A percentile compares a stretch with the other conserved stretches of the same genome.
phyloP scores from a whole-genome alignment of 2,797 vertebrate genomes.

The Myotis vivesi region DNA sequence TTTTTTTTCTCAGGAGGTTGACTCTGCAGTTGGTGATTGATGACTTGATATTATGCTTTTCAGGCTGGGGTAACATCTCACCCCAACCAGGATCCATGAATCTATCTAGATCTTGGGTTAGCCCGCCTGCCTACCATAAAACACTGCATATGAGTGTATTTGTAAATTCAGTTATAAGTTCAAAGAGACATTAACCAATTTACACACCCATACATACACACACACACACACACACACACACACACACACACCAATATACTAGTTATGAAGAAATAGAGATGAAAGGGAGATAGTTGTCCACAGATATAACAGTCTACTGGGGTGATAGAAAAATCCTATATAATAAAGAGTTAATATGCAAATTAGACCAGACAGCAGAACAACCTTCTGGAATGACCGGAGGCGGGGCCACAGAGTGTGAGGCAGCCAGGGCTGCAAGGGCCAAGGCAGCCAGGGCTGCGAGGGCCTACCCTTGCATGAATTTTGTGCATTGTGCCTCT shows the following conservation, averaged over 20 bases:
- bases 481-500: too few relatives aligned
- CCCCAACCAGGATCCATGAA: constrained; percentile 38
- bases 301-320: neutral
- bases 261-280: neutral
- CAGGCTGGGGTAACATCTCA: constrained; percentile 63
- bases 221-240: neutral
- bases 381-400: too few relatives aligned
- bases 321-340: neutral
- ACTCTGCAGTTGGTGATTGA: constrained; percentile 80
- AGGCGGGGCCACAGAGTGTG: rapidly evolving
- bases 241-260: neutral
- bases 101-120: constrained; percentile 62
- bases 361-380: too few relatives aligned
- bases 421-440: too few relatives aligned
- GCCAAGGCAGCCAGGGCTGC: too few relatives aligned
- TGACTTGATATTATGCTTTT: constrained; percentile 70
- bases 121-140: constrained; percentile 44
- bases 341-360: neutral
- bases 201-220: neutral
- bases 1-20: constrained; percentile 68
- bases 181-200: neutral
- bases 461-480: too few relatives aligned
- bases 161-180: neutral
- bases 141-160: neutral
- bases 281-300: neutral